A percentile compares a stretch with the other conserved stretches of the same genome.
Conservation (phyloP, 2,113 vertebrate species). For the Pteruthius melanotis region DNA sequence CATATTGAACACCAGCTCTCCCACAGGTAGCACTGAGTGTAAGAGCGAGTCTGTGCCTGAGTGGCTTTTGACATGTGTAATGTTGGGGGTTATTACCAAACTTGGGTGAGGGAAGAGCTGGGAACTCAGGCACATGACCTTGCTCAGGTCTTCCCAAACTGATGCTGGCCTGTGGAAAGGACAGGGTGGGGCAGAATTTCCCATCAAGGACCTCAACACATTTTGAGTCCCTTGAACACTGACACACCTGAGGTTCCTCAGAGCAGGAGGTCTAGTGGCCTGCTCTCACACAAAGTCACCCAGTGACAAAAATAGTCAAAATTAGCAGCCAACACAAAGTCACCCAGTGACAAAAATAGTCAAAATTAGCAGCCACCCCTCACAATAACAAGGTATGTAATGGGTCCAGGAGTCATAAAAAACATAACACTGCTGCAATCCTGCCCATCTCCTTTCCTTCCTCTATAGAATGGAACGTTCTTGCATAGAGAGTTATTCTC, state of each 20-base stretch:
- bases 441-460: not conserved
- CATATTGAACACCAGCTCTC: not conserved
- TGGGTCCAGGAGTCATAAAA: not conserved
- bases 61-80: not conserved
- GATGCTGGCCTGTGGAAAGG: not conserved
- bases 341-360: not conserved
- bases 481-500: not conserved
- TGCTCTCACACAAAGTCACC: not conserved
- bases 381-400: not conserved
- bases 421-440: not conserved
- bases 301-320: not conserved
- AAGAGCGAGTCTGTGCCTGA: not conserved
- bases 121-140: not conserved
- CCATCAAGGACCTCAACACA: not conserved
- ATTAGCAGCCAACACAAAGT: not conserved
- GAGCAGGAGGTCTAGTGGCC: not conserved
- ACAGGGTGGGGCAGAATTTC: not conserved
- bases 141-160: not conserved
- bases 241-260: not conserved
- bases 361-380: not conserved
- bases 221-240: not conserved
- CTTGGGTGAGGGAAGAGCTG: accelerated
- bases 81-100: not conserved
- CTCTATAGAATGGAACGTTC: not conserved
- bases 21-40: not conserved